phyloP scores from a whole-genome alignment of 2,797 vertebrate species.

The Manis crassicaudata region DNA sequence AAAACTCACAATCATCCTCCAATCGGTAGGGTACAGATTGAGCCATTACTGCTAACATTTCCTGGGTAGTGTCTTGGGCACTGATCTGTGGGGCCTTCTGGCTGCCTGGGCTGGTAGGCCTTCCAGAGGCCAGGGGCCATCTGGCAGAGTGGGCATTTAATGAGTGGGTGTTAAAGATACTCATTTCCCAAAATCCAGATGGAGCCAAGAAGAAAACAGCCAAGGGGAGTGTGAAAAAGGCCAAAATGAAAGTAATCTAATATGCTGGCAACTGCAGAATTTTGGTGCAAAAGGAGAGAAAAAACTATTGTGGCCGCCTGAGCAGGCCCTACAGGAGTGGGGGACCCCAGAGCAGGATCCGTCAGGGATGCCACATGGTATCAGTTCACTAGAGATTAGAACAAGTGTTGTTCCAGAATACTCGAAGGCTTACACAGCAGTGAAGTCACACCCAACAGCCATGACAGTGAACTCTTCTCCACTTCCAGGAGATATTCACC shows the following conservation, averaged over 20 bases:
- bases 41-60: slow-evolving; percentile 40
- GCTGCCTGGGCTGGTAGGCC: slow-evolving; percentile 25
- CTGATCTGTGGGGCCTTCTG: slow-evolving; percentile 49
- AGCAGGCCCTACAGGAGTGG: not conserved
- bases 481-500: not conserved
- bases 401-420: not conserved
- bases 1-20: slow-evolving; percentile 43
- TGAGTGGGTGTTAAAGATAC: slow-evolving; percentile 59
- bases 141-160: slow-evolving; percentile 57
- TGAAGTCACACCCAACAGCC: not conserved
- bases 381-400: not conserved
- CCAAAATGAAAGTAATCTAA: slow-evolving; percentile 56
- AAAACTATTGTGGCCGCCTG: not conserved
- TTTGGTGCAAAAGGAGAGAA: not conserved
- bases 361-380: not conserved
- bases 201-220: slow-evolving; percentile 63
- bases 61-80: not conserved
- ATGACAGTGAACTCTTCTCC: not conserved
- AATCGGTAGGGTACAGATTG: slow-evolving; percentile 47
- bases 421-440: not conserved
- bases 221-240: slow-evolving; percentile 39
- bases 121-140: slow-evolving; percentile 65
- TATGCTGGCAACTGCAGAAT: slow-evolving; percentile 37
- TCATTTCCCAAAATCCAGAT: slow-evolving; percentile 56
- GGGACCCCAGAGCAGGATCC: not conserved